These are phyloP conservation scores for Panagrolaimus sp. DNA, from an alignment of 1,140 invertebrate species.

Conservation along the genomic window DNA sequence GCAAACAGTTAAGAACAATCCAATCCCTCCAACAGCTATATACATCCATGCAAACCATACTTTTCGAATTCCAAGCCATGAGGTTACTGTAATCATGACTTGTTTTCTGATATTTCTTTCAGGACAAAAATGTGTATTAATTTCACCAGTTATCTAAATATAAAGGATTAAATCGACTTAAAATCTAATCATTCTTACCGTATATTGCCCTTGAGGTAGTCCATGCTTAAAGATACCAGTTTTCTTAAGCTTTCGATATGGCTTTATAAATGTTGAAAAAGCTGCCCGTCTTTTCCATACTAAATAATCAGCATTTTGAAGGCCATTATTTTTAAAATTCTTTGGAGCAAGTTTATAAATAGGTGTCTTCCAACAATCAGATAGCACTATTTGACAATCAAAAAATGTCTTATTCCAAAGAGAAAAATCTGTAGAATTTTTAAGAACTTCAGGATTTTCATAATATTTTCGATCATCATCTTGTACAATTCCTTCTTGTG, in stretches of 20 bases:
- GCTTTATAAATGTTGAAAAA: constrained; percentile 4
- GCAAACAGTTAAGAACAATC: not conserved
- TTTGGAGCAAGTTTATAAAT: not conserved
- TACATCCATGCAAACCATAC: not conserved
- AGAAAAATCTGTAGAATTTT: too few species aligned
- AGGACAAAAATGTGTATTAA: not conserved
- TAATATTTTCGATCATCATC: not conserved
- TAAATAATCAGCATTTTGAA: not conserved
- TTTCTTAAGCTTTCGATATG: not conserved
- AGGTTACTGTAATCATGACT: constrained; percentile 5
- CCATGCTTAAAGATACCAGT: not conserved
- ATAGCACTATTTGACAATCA: not conserved
- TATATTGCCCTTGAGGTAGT: not conserved
- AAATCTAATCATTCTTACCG: not conserved
- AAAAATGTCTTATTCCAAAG: too few species aligned
- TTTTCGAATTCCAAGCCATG: constrained; percentile 9
- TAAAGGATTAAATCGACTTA: too few species aligned
- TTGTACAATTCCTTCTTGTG: not conserved
- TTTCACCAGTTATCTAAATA: not conserved
- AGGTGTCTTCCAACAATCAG: not conserved
- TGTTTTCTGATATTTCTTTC: not conserved
- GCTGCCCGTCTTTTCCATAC: not conserved
- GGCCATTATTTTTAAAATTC: not conserved
- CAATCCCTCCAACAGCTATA: not conserved
- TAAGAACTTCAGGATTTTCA: not conserved